Conservation (phyloP, 2,888 invertebrate genomes). For the Campoplex capitator region DNA sequence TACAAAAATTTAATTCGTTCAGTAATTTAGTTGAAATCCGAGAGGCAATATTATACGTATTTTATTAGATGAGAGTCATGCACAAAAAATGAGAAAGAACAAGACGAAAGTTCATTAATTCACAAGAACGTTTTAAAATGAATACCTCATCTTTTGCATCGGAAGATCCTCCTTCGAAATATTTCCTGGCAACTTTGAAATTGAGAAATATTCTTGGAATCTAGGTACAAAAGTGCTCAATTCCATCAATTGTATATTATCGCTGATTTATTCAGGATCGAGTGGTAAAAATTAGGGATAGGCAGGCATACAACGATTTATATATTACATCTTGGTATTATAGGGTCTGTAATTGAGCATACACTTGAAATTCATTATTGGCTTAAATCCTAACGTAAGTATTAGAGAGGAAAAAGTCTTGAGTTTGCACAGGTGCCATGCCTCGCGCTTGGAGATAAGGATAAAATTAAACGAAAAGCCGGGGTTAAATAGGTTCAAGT, state of each 20-base stretch:
- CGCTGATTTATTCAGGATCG: neutral
- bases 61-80: neutral
- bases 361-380: conserved; percentile 11
- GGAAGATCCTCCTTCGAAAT: neutral
- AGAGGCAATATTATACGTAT: neutral
- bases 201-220: neutral
- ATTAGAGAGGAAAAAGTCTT: neutral
- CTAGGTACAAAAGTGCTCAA: too few species aligned
- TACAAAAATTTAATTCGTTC: neutral
- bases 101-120: neutral
- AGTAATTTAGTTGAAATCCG: neutral
- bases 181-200: neutral
- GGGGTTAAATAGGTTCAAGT: conserved; percentile 37
- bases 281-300: neutral
- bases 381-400: neutral
- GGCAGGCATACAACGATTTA: neutral
- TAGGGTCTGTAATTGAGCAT: neutral
- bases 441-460: conserved; percentile 7
- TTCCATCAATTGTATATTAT: too few species aligned
- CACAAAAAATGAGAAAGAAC: neutral
- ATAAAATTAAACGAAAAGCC: conserved; percentile 41
- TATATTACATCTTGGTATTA: neutral
- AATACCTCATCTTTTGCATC: neutral
- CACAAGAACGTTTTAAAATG: neutral
- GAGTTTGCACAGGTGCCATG: neutral